Percentiles rank a stretch among this genome's conserved stretches.
These are phyloP conservation scores for Carlito syrichta DNA, from an alignment of 2,113 vertebrate genomes.

Conservation along the genomic window DNA sequence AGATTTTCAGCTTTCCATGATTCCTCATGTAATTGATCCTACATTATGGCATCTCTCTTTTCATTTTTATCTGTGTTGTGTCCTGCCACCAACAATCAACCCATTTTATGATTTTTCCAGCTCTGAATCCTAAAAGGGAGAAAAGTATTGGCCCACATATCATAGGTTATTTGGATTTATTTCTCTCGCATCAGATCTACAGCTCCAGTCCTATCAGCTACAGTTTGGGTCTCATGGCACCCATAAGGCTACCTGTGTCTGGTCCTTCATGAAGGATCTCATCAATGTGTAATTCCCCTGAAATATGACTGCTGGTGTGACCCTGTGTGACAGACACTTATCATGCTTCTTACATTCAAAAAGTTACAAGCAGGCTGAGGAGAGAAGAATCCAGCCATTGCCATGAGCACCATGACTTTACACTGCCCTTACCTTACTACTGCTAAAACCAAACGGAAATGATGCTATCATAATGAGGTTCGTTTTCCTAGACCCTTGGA, in stretches of 20 bases:
- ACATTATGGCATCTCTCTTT: background rate
- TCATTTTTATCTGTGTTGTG: background rate
- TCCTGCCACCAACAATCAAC: background rate
- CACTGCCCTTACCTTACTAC: background rate
- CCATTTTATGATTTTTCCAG: conserved; percentile 1
- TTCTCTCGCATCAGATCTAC: background rate
- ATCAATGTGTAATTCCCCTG: background rate
- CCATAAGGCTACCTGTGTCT: background rate
- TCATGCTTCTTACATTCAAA: background rate
- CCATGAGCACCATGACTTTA: background rate
- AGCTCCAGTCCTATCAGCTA: background rate
- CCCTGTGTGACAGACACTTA: background rate
- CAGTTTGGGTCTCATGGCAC: background rate
- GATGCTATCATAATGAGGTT: background rate
- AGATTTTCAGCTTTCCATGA: background rate
- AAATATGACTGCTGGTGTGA: background rate
- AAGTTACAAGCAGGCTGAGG: background rate
- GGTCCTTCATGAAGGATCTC: background rate
- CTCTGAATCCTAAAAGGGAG: background rate
- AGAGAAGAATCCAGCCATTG: background rate
- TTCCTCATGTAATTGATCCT: background rate
- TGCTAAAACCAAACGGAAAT: background rate
- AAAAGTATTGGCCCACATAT: background rate
- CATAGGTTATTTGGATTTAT: background rate
- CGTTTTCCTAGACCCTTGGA: background rate